Conservation (phyloP, 2,797 vertebrate species). For the Neomorphus geoffroyi region DNA sequence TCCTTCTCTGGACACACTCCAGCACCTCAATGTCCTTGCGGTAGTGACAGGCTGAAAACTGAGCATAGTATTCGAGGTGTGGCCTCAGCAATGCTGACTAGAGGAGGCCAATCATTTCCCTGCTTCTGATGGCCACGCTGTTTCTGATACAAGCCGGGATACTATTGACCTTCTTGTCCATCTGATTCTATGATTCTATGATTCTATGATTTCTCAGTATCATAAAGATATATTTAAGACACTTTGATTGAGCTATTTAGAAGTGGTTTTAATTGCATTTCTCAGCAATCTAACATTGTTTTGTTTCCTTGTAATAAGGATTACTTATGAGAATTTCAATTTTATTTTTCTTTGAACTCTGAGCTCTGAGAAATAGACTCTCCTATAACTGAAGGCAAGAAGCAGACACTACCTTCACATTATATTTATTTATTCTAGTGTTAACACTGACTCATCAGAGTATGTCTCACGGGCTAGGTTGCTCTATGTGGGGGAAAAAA, state of each 20-base stretch:
- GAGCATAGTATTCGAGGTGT: too few species aligned
- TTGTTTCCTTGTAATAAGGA: neutral
- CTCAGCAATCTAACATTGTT: neutral
- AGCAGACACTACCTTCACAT: neutral
- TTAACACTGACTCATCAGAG: neutral
- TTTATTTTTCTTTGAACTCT: neutral
- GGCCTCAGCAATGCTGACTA: too few species aligned
- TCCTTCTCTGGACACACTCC: too few species aligned
- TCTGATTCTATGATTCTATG: too few species aligned
- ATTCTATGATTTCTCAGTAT: neutral
- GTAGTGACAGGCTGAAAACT: too few species aligned
- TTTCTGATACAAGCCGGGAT: too few species aligned
- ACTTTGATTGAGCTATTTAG: neutral
- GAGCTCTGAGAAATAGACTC: neutral
- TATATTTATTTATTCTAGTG: neutral
- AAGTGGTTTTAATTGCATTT: neutral
- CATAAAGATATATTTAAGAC: neutral
- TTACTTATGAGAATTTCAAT: neutral
- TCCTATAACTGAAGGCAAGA: neutral
- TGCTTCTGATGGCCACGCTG: too few species aligned
- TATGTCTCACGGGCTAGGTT: neutral
- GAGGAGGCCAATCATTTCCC: too few species aligned
- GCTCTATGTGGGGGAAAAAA: neutral
- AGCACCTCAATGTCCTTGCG: too few species aligned
- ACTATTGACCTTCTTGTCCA: too few species aligned